Conservation (phyloP, 2,888 invertebrate genomes). For the Eudasyphora cyanicolor region DNA sequence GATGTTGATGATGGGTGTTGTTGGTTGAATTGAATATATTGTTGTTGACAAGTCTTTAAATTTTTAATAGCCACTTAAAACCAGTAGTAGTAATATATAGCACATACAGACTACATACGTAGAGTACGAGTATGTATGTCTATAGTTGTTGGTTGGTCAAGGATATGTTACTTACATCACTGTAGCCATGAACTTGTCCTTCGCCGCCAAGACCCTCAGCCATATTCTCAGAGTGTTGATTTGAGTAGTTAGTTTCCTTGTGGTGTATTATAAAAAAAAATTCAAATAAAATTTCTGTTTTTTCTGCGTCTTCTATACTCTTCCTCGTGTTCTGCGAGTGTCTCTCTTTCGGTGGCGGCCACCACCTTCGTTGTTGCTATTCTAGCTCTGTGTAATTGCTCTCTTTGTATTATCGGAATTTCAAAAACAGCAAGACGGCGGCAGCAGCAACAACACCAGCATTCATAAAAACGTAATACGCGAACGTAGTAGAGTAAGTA, state of each 20-base stretch:
- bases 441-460: too few species aligned
- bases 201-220: constrained; percentile 72
- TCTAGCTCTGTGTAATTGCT: background rate
- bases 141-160: constrained; percentile 19
- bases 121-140: background rate
- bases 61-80: constrained; percentile 22
- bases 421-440: too few species aligned
- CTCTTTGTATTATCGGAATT: constrained; percentile 2
- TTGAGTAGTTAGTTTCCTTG: background rate
- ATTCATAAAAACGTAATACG: constrained; percentile 9
- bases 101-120: too few species aligned
- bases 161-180: constrained; percentile 74
- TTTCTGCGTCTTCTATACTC: background rate
- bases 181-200: constrained; percentile 77
- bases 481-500: constrained; percentile 17
- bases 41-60: constrained; percentile 11
- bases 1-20: constrained; percentile 12
- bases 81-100: background rate
- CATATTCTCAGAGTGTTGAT: constrained; percentile 61
- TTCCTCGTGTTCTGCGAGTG: too few species aligned
- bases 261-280: background rate
- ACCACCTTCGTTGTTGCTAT: background rate
- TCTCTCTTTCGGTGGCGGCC: background rate
- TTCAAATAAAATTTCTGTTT: background rate
- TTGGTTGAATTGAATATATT: background rate